phyloP scores from a whole-genome alignment of 2,797 vertebrate genomes.

The Rhinichthys osculus region DNA sequence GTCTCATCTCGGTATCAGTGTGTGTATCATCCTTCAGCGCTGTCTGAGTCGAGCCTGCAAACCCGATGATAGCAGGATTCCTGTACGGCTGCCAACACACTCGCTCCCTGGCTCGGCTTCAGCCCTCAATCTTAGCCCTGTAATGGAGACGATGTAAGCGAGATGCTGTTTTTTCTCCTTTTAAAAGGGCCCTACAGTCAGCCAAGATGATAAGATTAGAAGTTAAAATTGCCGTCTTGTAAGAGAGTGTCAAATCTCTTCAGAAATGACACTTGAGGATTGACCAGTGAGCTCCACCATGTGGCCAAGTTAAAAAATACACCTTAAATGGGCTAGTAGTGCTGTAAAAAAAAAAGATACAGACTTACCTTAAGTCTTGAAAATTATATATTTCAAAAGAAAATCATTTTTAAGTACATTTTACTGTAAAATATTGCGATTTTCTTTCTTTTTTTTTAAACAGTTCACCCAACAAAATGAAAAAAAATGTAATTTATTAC shows the following conservation, averaged over 20 bases:
- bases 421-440: not conserved
- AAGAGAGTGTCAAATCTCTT: slow-evolving; percentile 23
- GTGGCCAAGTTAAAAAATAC: slow-evolving; percentile 23
- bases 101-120: slow-evolving; percentile 3
- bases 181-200: slow-evolving; percentile 31
- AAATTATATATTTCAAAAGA: no score
- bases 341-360: not conserved
- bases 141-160: slow-evolving; percentile 52
- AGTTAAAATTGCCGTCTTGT: slow-evolving; percentile 41
- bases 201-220: slow-evolving; percentile 44
- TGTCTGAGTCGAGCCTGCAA: slow-evolving; percentile 29
- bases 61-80: slow-evolving; percentile 36
- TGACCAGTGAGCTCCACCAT: slow-evolving; percentile 27
- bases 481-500: no score
- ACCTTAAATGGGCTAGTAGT: not conserved
- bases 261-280: not conserved
- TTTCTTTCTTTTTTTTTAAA: no score
- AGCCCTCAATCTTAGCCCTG: slow-evolving; percentile 30
- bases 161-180: slow-evolving; percentile 30
- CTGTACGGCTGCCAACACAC: slow-evolving; percentile 37
- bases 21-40: slow-evolving; percentile 33
- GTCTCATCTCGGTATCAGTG: slow-evolving; percentile 25
- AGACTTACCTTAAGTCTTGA: no score
- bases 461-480: not conserved
- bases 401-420: not conserved